These are phyloP conservation scores for Raja brachyura DNA, from an alignment of 2,113 vertebrate species.

Conservation along the genomic window DNA sequence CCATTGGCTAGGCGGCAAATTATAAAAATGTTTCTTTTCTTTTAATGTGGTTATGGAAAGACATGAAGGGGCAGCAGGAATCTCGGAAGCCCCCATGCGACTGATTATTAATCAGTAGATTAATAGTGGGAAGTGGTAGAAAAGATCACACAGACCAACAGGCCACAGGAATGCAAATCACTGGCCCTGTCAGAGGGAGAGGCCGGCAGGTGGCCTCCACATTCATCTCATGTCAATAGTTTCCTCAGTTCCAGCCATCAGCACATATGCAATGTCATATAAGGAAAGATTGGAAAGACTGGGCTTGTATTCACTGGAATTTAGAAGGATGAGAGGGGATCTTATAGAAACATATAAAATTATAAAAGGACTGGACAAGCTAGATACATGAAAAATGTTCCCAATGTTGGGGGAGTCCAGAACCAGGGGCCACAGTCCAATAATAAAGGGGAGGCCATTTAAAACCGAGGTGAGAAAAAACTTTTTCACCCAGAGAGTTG, in stretches of 20 bases:
- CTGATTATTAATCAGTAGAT: conserved; percentile 51
- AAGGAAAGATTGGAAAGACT: too few species aligned
- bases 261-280: conserved; percentile 62
- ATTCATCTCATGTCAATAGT: conserved; percentile 79
- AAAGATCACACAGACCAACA: conserved; percentile 79
- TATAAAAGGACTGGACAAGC: too few species aligned
- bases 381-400: too few species aligned
- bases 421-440: too few species aligned
- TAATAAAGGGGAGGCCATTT: too few species aligned
- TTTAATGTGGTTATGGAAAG: conserved; percentile 52
- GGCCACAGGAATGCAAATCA: conserved; percentile 94
- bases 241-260: conserved; percentile 65
- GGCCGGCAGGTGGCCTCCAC: conserved; percentile 88
- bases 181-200: conserved; percentile 67
- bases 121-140: too few species aligned
- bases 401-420: too few species aligned
- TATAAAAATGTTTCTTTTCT: conserved; percentile 43
- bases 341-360: too few species aligned
- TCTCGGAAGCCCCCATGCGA: conserved; percentile 44
- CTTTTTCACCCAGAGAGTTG: too few species aligned
- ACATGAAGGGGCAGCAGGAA: conserved; percentile 41
- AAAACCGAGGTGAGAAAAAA: too few species aligned
- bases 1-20: background rate
- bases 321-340: too few species aligned
- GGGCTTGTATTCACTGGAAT: too few species aligned